These are phyloP conservation scores for Cylloceria caligata DNA, from an alignment of 2,888 invertebrate genomes.

Conservation along the genomic window DNA sequence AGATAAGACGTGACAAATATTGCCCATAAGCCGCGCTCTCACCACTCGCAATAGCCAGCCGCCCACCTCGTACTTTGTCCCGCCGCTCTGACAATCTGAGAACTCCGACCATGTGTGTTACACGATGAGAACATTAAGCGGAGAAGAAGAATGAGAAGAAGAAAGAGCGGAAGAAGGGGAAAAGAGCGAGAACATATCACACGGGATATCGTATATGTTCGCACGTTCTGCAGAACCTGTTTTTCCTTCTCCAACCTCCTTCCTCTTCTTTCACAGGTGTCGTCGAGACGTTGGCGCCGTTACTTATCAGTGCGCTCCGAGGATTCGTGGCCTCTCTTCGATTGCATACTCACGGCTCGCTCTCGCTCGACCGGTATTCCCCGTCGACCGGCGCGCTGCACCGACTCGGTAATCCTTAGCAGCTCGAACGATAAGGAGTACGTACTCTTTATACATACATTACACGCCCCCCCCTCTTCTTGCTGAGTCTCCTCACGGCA, in stretches of 20 bases:
- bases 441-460: constrained; percentile 52
- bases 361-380: constrained; percentile 37
- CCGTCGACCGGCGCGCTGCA: not conserved
- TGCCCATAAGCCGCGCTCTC: constrained; percentile 76
- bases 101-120: constrained; percentile 44
- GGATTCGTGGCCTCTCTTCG: constrained; percentile 40
- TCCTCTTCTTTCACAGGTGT: constrained; percentile 46
- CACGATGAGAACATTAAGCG: constrained; percentile 35
- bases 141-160: constrained; percentile 30
- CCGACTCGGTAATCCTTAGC: constrained; percentile 49
- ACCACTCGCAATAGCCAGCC: constrained; percentile 30
- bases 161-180: constrained; percentile 36
- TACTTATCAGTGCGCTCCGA: constrained; percentile 46
- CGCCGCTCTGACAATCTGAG: constrained; percentile 15
- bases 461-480: constrained; percentile 10
- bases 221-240: constrained; percentile 48
- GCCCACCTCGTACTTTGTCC: constrained; percentile 45
- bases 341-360: constrained; percentile 36
- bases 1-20: constrained; percentile 83
- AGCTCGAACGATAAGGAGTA: constrained; percentile 59
- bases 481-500: constrained; percentile 1
- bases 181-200: constrained; percentile 39
- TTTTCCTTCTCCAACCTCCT: constrained; percentile 35
- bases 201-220: constrained; percentile 46
- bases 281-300: constrained; percentile 52